Base-by-base conservation (phyloP, 2,888 invertebrate genomes). In the Dorcus parallelipipedus region DNA sequence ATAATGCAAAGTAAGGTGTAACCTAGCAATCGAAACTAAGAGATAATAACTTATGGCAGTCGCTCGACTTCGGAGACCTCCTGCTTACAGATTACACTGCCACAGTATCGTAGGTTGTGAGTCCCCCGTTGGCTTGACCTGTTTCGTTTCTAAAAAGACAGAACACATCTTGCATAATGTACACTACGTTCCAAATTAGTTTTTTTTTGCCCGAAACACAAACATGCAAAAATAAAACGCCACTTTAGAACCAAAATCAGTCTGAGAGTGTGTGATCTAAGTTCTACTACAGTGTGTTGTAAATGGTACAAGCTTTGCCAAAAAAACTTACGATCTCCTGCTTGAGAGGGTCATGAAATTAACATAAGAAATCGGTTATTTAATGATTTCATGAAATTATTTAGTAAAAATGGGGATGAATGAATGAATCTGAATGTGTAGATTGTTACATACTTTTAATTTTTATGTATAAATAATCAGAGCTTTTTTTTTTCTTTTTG, bases 91-190 rank as follows among this genome's bases (percentile, higher is more conserved):
- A 86, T 94, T 93, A 94, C 92, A 94, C 93, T 93, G 94, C 94
- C 93, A 94, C 91, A 91, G 93, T 93, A 93, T 94, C 93, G 92
- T 93, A 93, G 91, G 94, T 90, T 92, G 93, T 91, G 92, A 93
- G 89, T 90, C 93, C 92, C 84, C 88, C 85, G 86, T 86, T 88
- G 88, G 86, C 68, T 88, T 86, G 86, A 88, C 84, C 86, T 85
- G 63, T 62, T 92, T 94, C 93, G 90, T 93, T 93, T 93, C 94
- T 94, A 82, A 66, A 82, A 70, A 69, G 38, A 45, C 20, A 58
- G 23, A 58, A 10, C 42, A 40, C 39, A 51, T 17, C 40, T 20
- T 39, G 40, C 40, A 38, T 40, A 20, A 23, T 45, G 23, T 45
- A 45, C 17, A 45, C n/a, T 20, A 45, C 42, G 5, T 42, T 14